Evolutionary conservation across 2,113 vertebrate species (phyloP).

Genomic region (Leucopternis melanops): DNA sequence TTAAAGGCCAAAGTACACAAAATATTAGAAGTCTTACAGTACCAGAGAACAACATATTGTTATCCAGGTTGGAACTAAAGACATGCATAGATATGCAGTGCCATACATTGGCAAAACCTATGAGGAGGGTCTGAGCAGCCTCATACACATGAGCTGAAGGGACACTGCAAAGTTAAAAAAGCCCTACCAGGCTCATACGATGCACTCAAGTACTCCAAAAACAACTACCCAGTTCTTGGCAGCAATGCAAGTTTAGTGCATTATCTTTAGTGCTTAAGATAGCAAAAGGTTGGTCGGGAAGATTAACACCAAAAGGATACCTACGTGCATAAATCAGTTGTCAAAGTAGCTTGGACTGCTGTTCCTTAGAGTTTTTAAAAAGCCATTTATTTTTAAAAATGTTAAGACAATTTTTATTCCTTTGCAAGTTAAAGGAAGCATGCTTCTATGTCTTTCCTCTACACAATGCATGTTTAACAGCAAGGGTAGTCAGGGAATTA

Average conservation of each 20-base stretch:
- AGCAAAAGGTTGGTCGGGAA: neutral
- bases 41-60: neutral
- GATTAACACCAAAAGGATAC: neutral
- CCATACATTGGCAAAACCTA: neutral
- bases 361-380: neutral
- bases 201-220: neutral
- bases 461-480: neutral
- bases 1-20: neutral
- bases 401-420: neutral
- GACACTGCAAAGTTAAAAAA: neutral
- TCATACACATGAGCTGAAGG: neutral
- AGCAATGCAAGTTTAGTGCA: neutral
- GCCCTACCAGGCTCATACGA: neutral
- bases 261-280: neutral
- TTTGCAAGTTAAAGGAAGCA: neutral
- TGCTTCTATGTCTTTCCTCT: neutral
- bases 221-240: neutral
- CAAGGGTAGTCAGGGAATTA: neutral
- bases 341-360: neutral
- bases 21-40: neutral
- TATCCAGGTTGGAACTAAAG: neutral
- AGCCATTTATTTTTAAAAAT: neutral
- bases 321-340: neutral
- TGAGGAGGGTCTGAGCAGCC: neutral
- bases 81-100: neutral